Base-by-base conservation (phyloP, 2,888 invertebrate genomes). In the Andrena flavipes region DNA sequence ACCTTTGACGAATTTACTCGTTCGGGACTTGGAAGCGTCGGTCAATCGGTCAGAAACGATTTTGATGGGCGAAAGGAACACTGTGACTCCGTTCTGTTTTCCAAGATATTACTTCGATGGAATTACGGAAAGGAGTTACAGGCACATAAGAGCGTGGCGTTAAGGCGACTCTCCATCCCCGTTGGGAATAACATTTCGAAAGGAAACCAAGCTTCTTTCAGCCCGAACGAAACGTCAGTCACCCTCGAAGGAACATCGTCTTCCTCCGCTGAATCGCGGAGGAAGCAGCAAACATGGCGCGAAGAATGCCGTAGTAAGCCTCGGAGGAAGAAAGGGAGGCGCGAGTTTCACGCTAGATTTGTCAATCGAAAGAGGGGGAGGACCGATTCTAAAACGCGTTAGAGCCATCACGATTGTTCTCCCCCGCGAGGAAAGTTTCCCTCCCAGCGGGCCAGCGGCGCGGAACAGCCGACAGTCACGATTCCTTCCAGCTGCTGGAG, bases 401-500 rank as follows among this genome's bases (percentile, higher is more conserved):
- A 56, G 56, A 56, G 56, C 10, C 56, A 26, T 26, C 56, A 7
- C 42, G 54, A 42, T 62, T 71, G 60, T 60, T 60, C 13, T 33
- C 62, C n/a, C 1, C 10, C 20, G n/a, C 20, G 23, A 26, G 56
- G 33, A 62, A 49, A 20, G 13, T 74, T 67, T 60, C 13, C n/a
- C 10, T n/a, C 23, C 13, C 35, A 2, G 56, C 13, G 49, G 42
- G 20, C 35, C 73, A 42, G 16, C 20, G 23, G 56, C 8, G 42
- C 64, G 64, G 65, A 65, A 74, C 59, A 49, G 59, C 26, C 65
- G 48, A 56, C 35, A 69, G 42, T 42, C 64, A 26, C 23, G 26
- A 2, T 26, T 7, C 16, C 16, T 26, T 56, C 26, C 42, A 64
- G 42, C 20, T 48, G 48, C n/a, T 8, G 26, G 26, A 29, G 29